Conservation (phyloP, 2,113 vertebrate species). For the Lepisosteus oculatus region DNA sequence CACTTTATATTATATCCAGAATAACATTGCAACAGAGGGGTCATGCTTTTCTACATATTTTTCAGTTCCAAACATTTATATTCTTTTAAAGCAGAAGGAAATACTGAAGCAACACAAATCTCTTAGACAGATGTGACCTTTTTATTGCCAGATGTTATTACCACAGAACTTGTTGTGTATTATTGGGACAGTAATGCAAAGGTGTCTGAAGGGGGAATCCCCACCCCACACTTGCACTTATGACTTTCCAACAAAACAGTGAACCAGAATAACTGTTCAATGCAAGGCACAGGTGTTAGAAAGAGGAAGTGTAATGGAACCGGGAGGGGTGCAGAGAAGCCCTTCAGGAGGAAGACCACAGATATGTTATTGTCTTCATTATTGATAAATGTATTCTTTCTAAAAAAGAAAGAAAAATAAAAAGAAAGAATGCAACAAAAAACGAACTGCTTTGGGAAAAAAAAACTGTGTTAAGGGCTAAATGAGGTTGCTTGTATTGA, state of each 20-base stretch:
- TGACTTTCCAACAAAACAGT: background rate
- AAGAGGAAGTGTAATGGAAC: too few relatives aligned
- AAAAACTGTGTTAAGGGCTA: too few relatives aligned
- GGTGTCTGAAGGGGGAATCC: background rate
- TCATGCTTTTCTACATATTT: slow-evolving; percentile 23
- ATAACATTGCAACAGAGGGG: background rate
- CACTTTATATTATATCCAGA: background rate
- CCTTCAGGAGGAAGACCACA: too few relatives aligned
- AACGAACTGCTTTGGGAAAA: too few relatives aligned
- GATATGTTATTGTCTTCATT: too few relatives aligned
- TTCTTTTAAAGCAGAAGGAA: slow-evolving; percentile 24
- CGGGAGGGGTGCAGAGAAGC: too few relatives aligned
- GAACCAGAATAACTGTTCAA: background rate
- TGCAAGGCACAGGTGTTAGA: too few relatives aligned
- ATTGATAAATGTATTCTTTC: too few relatives aligned
- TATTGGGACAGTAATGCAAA: background rate
- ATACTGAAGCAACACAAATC: slow-evolving; percentile 19
- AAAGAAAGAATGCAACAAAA: too few relatives aligned
- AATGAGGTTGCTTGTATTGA: too few relatives aligned
- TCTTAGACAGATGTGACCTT: slow-evolving; percentile 33
- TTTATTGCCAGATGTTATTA: slow-evolving; percentile 1
- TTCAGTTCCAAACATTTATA: slow-evolving; percentile 37
- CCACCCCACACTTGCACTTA: background rate
- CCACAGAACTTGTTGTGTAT: background rate
- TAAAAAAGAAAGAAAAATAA: too few relatives aligned